These are phyloP conservation scores for Edolisoma coerulescens DNA, from an alignment of 2,113 vertebrate species.

Conservation along the genomic window DNA sequence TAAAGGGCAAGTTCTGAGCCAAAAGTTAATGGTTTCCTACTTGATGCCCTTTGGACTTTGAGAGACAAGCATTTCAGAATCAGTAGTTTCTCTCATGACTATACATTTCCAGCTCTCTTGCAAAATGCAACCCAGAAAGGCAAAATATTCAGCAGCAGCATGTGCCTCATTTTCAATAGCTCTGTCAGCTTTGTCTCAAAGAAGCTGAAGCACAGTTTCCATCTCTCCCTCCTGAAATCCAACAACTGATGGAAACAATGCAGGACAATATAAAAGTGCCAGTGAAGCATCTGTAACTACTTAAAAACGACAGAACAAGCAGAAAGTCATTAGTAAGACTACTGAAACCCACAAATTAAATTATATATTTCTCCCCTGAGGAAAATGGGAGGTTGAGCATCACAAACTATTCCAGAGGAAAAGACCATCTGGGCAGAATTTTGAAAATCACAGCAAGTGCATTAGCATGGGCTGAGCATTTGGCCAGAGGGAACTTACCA, in stretches of 20 bases:
- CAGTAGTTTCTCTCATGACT: background rate
- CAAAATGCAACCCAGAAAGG: background rate
- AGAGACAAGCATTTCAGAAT: background rate
- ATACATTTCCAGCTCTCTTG: background rate
- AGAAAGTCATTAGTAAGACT: slow-evolving; percentile 11
- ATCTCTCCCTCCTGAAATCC: background rate
- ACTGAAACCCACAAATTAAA: slow-evolving; percentile 15
- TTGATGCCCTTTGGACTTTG: background rate
- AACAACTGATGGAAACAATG: background rate
- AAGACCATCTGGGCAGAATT: background rate
- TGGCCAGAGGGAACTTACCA: background rate
- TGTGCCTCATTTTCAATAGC: background rate
- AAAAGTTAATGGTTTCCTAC: background rate
- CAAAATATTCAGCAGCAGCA: background rate
- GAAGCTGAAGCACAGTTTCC: background rate
- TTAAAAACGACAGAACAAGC: background rate
- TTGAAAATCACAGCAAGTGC: background rate
- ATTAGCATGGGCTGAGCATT: background rate
- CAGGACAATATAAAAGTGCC: background rate
- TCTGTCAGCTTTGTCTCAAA: background rate
- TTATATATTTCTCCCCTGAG: background rate
- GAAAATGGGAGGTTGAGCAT: background rate
- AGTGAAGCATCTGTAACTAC: background rate
- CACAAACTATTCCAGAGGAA: background rate
- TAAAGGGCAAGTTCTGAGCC: background rate